Percentiles rank a stretch among this genome's conserved stretches.
These are phyloP conservation scores for Drosophila sucinea DNA, from an alignment of 1,140 invertebrate species.

Conservation along the genomic window DNA sequence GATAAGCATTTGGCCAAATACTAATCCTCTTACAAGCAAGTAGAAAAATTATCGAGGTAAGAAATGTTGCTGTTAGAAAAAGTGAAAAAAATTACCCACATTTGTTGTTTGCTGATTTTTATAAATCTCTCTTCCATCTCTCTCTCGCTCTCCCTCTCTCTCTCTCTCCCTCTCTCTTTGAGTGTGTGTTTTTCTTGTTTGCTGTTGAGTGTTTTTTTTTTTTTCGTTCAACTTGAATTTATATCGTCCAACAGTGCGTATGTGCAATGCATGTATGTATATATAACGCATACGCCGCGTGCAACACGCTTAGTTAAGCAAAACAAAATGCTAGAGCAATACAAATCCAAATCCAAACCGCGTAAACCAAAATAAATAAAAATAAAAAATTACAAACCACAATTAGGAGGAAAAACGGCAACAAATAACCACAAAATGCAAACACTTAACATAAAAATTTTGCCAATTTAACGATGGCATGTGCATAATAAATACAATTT, in stretches of 20 bases:
- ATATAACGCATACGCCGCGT: constrained; percentile 69
- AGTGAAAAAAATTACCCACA: not conserved
- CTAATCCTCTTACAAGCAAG: not conserved
- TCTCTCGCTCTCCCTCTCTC: not conserved
- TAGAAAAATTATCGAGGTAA: constrained; percentile 1
- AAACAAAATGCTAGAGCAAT: constrained; percentile 59
- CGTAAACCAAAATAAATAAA: constrained; percentile 53
- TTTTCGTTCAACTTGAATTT: constrained; percentile 43
- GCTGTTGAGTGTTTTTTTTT: constrained; percentile 58
- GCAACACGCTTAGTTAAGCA: constrained; percentile 75
- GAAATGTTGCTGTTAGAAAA: not conserved
- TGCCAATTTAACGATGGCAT: constrained; percentile 47
- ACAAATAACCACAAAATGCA: constrained; percentile 39
- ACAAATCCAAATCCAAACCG: constrained; percentile 4
- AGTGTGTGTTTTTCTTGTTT: constrained; percentile 15
- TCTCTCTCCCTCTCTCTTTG: not conserved
- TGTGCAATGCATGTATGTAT: constrained; percentile 51
- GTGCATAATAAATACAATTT: constrained; percentile 71
- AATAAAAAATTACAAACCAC: constrained; percentile 34
- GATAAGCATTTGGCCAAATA: not conserved
- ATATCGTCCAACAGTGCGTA: constrained; percentile 58
- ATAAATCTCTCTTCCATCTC: not conserved
- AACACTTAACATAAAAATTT: constrained; percentile 55
- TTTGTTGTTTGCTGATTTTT: constrained; percentile 7
- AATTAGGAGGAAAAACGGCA: constrained; percentile 33